Evolutionary conservation across 2,113 vertebrate species (phyloP).

Genomic region (Tetrax tetrax): DNA sequence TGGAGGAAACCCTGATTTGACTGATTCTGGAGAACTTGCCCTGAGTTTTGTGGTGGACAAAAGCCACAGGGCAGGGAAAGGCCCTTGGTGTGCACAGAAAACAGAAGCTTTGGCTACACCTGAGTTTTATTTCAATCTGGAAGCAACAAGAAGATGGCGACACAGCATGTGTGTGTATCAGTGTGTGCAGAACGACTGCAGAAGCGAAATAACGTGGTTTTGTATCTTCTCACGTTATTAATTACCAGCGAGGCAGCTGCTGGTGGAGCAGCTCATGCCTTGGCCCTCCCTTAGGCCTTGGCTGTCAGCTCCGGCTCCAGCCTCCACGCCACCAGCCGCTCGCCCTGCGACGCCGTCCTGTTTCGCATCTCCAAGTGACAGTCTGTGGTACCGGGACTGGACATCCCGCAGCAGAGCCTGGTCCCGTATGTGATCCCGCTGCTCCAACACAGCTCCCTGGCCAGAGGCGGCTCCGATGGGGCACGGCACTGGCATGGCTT

Average conservation of each 20-base stretch:
- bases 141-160: neutral
- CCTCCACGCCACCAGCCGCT: neutral
- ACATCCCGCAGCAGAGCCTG: neutral
- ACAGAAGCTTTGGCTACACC: neutral
- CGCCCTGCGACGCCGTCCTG: neutral
- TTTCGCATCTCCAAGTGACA: neutral
- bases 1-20: neutral
- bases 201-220: fast-evolving
- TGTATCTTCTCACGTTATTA: neutral
- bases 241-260: neutral
- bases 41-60: neutral
- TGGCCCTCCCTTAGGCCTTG: fast-evolving
- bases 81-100: neutral
- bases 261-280: fast-evolving
- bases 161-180: neutral
- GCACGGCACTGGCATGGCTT: fast-evolving
- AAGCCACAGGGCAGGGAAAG: fast-evolving
- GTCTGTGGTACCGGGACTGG: fast-evolving
- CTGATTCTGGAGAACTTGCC: fast-evolving
- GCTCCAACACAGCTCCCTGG: fast-evolving
- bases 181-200: neutral
- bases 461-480: neutral
- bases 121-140: neutral
- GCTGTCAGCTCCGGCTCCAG: neutral
- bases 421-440: fast-evolving